A percentile compares a stretch with the other conserved stretches of the same genome.
phyloP scores from a whole-genome alignment of 2,888 invertebrate species.

The Hyles lineata region DNA sequence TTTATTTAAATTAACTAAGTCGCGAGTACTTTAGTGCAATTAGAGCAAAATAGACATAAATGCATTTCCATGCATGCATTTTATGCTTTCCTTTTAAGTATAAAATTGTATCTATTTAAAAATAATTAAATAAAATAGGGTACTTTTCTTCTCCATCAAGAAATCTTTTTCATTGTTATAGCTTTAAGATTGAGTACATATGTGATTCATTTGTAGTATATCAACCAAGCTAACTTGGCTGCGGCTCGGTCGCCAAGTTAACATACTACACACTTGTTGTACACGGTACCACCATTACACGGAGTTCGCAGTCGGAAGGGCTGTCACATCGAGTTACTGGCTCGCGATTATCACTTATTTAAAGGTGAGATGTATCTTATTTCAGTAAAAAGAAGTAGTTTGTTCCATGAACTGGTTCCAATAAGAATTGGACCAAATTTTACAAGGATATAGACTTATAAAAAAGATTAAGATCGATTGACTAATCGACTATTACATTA shows the following conservation, averaged over 20 bases:
- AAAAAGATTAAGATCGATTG: background rate
- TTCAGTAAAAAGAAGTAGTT: slow-evolving; percentile 52
- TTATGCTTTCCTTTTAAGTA: background rate
- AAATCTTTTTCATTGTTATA: too few relatives aligned
- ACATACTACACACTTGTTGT: slow-evolving; percentile 42
- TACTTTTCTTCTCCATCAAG: too few relatives aligned
- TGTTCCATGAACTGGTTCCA: background rate
- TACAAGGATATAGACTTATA: background rate
- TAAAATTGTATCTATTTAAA: background rate
- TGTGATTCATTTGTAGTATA: too few relatives aligned
- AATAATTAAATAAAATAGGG: background rate
- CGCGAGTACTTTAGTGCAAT: background rate
- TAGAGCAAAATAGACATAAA: background rate
- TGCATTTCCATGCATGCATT: background rate
- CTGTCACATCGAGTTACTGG: slow-evolving; percentile 57
- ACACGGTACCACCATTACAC: slow-evolving; percentile 44
- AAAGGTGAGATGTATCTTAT: slow-evolving; percentile 44
- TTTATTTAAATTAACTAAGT: background rate
- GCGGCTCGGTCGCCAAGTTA: slow-evolving; percentile 30
- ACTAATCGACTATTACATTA: background rate
- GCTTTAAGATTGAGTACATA: too few relatives aligned
- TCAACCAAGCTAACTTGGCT: too few relatives aligned
- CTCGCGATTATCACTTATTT: slow-evolving; percentile 54
- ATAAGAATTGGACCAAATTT: slow-evolving; percentile 4
- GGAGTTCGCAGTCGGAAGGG: slow-evolving; percentile 46